Evolutionary conservation across 2,113 vertebrate genomes (phyloP).

Genomic region (crab-eating macaque (Macaca fascicularis)): T2T-MFA8v1.1 NC_088377.1:79849001-79849500

Average conservation of each 20-base stretch:
- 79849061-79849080: not conserved
- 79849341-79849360: not conserved
- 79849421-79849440: not conserved
- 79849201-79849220: not conserved
- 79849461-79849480: not conserved
- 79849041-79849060: not conserved
- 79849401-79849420: fast-evolving
- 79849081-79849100: too few relatives aligned
- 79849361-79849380: fast-evolving
- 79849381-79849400: not conserved
- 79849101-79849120: not conserved
- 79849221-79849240: not conserved
- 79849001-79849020: not conserved
- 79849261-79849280: not conserved
- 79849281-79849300: not conserved
- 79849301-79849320: not conserved
- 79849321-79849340: not conserved
- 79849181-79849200: not conserved
- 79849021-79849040: too few relatives aligned
- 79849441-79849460: too few relatives aligned
- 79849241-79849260: not conserved
- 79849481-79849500: too few relatives aligned
- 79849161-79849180: not conserved
- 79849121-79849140: fast-evolving
- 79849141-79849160: fast-evolving